phyloP scores from a whole-genome alignment of 2,797 vertebrate genomes.

The Enteromius viviparus region DNA sequence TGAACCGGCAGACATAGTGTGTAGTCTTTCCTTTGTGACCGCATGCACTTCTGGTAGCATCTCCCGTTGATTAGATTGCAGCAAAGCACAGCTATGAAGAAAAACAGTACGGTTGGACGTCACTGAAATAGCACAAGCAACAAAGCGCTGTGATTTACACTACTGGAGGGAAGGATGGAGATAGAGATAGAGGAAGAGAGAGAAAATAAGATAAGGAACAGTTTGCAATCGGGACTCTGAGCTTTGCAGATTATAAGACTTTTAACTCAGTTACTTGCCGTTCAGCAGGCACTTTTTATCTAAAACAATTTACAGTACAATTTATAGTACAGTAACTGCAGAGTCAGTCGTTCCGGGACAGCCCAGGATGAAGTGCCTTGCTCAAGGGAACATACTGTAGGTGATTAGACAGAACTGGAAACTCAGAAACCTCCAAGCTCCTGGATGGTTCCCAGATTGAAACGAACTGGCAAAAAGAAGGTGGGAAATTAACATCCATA shows the following conservation, averaged over 20 bases:
- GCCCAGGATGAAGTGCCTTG: constrained; percentile 17
- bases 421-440: constrained; percentile 10
- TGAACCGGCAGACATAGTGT: neutral
- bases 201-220: constrained; percentile 4
- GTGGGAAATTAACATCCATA: neutral
- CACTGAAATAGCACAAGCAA: neutral
- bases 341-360: constrained; percentile 19
- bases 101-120: neutral
- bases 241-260: constrained; percentile 11
- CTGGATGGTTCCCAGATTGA: neutral
- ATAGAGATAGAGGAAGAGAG: neutral
- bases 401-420: constrained; percentile 26
- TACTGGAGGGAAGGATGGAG: neutral
- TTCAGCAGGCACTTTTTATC: constrained; percentile 15
- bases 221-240: neutral
- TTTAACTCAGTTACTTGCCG: constrained; percentile 7
- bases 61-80: neutral
- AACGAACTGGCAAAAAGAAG: neutral
- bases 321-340: constrained; percentile 35
- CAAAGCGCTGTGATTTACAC: constrained; percentile 14
- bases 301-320: constrained; percentile 18
- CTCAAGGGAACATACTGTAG: constrained; percentile 29
- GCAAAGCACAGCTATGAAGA: neutral
- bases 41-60: neutral
- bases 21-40: neutral